Percentiles rank a stretch among this genome's conserved stretches.
Conservation (phyloP, 2,888 invertebrate genomes). For the Nemapogon koenigi region DNA sequence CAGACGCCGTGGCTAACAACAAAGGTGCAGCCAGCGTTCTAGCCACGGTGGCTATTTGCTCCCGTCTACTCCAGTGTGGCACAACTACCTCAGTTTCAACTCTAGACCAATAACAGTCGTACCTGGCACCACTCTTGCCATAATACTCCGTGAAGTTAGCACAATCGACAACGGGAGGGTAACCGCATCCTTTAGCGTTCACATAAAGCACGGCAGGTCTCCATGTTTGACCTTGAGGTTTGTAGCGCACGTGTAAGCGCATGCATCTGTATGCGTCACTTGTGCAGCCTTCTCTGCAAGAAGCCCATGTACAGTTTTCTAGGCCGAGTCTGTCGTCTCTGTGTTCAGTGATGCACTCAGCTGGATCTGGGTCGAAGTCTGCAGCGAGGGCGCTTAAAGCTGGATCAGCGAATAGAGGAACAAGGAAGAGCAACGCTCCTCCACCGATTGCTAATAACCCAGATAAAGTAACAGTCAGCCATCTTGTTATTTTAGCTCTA, state of each 20-base stretch:
- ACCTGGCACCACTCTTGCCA: conserved; percentile 72
- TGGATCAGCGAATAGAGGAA: conserved; percentile 57
- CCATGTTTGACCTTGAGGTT: conserved; percentile 47
- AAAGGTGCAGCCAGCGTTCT: conserved; percentile 85
- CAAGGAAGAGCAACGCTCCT: conserved; percentile 54
- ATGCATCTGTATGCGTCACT: conserved; percentile 77
- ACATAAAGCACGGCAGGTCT: conserved; percentile 72
- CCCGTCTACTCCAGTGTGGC: conserved; percentile 82
- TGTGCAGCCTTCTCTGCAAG: conserved; percentile 82
- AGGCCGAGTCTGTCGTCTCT: conserved; percentile 75
- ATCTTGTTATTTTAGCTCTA: conserved; percentile 47
- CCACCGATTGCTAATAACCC: conserved; percentile 49
- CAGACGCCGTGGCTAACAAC: conserved; percentile 83
- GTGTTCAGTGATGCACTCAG: conserved; percentile 74
- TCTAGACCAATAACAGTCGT: conserved; percentile 74
- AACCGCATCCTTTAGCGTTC: conserved; percentile 85
- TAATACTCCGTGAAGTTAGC: conserved; percentile 75
- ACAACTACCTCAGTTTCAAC: conserved; percentile 84
- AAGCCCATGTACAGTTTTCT: conserved; percentile 82
- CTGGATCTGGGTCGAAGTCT: conserved; percentile 77
- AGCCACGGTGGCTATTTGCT: conserved; percentile 82
- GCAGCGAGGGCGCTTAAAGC: conserved; percentile 70
- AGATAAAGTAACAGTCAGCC: conserved; percentile 51
- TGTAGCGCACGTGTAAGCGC: conserved; percentile 71
- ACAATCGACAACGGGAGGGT: conserved; percentile 79